phyloP scores from a whole-genome alignment of 2,888 invertebrate species.

The Drosophila neoperkinsi region DNA sequence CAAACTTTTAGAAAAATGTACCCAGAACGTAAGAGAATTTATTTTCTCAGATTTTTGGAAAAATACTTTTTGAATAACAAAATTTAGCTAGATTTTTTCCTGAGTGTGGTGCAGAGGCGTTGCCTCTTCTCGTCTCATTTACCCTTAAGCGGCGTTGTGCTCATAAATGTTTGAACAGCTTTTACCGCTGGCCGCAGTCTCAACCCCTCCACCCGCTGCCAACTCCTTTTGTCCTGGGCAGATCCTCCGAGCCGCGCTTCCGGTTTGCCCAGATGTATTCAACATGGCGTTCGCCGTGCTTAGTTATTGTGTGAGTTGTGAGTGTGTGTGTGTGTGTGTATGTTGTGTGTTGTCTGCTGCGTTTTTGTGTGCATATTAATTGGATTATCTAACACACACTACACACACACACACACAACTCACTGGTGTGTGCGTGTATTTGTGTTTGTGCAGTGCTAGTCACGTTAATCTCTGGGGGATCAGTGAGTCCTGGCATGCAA shows the following conservation, averaged over 20 bases:
- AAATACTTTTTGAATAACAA: background rate
- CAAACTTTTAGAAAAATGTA: background rate
- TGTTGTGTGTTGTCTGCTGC: conserved; percentile 61
- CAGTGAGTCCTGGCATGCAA: conserved; percentile 67
- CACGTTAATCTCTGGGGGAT: conserved; percentile 82
- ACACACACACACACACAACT: conserved; percentile 19
- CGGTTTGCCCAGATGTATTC: conserved; percentile 64
- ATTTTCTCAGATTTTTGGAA: background rate
- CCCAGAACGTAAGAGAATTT: background rate
- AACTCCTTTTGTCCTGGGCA: conserved; percentile 26
- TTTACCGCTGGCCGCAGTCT: conserved; percentile 42
- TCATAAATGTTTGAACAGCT: conserved; percentile 77
- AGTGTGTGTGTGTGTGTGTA: conserved; percentile 18
- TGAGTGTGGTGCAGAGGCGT: conserved; percentile 41
- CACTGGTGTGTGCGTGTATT: background rate
- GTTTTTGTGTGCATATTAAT: conserved; percentile 81
- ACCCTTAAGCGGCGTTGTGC: conserved; percentile 35
- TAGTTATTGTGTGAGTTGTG: conserved; percentile 45
- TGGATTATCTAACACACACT: conserved; percentile 80
- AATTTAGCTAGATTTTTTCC: background rate
- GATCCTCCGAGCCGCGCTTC: conserved; percentile 46
- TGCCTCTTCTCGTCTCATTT: conserved; percentile 11
- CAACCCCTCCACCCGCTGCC: background rate
- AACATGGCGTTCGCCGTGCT: conserved; percentile 59
- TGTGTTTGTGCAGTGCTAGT: conserved; percentile 49